A percentile compares a stretch with the other conserved stretches of the same genome.
Conservation (phyloP, 1,140 invertebrate genomes). For the Drosophila albomicans region DNA sequence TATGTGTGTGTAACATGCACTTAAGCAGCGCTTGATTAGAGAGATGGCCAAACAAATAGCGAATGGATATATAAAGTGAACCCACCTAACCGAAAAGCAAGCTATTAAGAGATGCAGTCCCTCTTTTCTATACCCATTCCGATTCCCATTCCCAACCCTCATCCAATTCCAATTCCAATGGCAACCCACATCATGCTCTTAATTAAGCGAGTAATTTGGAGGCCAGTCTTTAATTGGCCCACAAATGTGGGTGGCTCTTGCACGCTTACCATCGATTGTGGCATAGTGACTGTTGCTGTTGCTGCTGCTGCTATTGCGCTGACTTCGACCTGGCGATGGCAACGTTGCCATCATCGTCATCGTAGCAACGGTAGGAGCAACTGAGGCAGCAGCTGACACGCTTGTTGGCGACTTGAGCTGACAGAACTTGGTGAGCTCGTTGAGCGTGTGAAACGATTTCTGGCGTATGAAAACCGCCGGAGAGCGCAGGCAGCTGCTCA, state of each 20-base stretch:
- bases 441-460: slow-evolving; percentile 84
- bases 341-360: slow-evolving; percentile 25
- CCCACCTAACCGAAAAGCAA: slow-evolving; percentile 24
- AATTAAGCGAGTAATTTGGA: slow-evolving; percentile 35
- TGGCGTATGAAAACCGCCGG: slow-evolving; percentile 78
- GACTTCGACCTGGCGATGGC: slow-evolving; percentile 7
- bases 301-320: slow-evolving; percentile 5
- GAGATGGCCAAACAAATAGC: neutral
- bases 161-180: neutral
- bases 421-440: slow-evolving; percentile 79
- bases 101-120: slow-evolving; percentile 27
- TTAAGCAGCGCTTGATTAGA: slow-evolving; percentile 49
- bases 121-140: neutral
- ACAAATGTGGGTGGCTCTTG: slow-evolving; percentile 31
- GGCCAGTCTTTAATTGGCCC: slow-evolving; percentile 31
- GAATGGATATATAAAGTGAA: slow-evolving; percentile 33
- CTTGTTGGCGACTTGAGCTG: slow-evolving; percentile 62
- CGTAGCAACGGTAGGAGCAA: neutral
- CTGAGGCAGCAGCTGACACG: slow-evolving; percentile 6
- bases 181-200: slow-evolving; percentile 1
- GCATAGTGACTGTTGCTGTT: slow-evolving; percentile 32
- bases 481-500: slow-evolving; percentile 78
- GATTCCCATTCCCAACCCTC: neutral
- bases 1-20: slow-evolving; percentile 37
- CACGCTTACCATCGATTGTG: slow-evolving; percentile 46